A percentile compares a stretch with the other conserved stretches of the same genome.
Conservation (phyloP, 2,888 invertebrate species). For the Caenorhabditis afra region DNA sequence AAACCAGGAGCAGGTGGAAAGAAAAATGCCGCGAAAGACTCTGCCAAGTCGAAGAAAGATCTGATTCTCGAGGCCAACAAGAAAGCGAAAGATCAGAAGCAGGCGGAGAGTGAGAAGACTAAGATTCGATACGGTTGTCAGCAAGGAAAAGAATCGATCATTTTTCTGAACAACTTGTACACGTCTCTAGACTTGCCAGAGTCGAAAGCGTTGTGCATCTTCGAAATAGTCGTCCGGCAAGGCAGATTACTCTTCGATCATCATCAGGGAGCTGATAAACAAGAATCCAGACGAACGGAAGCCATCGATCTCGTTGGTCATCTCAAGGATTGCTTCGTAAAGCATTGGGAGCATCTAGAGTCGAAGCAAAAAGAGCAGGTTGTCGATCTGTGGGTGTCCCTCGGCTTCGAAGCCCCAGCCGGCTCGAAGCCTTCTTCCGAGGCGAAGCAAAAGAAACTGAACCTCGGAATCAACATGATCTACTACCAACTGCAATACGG, state of each 20-base stretch:
- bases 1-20: conserved; percentile 65
- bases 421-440: conserved; percentile 69
- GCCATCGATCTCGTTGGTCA: conserved; percentile 75
- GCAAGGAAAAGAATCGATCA: conserved; percentile 71
- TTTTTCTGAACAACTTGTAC: conserved; percentile 71
- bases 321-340: conserved; percentile 74
- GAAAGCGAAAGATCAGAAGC: conserved; percentile 67
- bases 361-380: conserved; percentile 75
- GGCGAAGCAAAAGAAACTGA: conserved; percentile 70
- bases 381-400: conserved; percentile 74
- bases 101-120: conserved; percentile 74
- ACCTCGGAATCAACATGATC: conserved; percentile 76
- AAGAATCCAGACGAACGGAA: conserved; percentile 60
- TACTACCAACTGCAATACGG: conserved; percentile 74
- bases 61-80: conserved; percentile 76
- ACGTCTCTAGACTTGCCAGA: conserved; percentile 75
- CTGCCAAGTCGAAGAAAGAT: conserved; percentile 76
- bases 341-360: conserved; percentile 75
- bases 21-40: conserved; percentile 65
- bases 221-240: conserved; percentile 70
- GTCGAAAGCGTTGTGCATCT: conserved; percentile 76
- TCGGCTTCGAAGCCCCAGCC: conserved; percentile 74
- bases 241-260: conserved; percentile 61
- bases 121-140: conserved; percentile 76
- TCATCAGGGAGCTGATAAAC: conserved; percentile 56